Evolutionary conservation across 2,797 vertebrate genomes (phyloP).

Genomic region (Moxostoma hubbsi): DNA sequence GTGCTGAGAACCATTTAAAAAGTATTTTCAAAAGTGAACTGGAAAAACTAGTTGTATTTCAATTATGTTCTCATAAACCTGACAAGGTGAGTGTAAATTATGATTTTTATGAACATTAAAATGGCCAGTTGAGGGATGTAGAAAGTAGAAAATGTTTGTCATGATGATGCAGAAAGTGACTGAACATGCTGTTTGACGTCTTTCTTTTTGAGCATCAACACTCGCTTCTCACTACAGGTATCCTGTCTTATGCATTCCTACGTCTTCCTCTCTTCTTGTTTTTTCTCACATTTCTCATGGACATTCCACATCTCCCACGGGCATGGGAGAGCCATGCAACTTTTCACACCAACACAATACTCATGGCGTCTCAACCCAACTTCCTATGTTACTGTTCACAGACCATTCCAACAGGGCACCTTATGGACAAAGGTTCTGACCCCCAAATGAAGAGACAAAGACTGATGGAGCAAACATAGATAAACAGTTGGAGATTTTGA

Average conservation of each 20-base stretch:
- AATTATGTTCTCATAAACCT: not conserved
- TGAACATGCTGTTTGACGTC: constrained; percentile 22
- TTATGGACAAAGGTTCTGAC: constrained; percentile 31
- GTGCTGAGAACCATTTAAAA: too few relatives aligned
- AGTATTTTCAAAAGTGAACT: too few relatives aligned
- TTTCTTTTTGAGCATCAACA: constrained; percentile 70
- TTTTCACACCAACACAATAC: constrained; percentile 69
- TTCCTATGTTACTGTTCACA: constrained; percentile 32
- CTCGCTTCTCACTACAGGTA: constrained; percentile 62
- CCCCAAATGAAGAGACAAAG: constrained; percentile 29
- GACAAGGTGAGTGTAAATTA: constrained; percentile 8
- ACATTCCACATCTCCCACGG: constrained; percentile 61
- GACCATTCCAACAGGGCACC: constrained; percentile 24
- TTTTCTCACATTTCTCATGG: constrained; percentile 48
- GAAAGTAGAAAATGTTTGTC: constrained; percentile 34
- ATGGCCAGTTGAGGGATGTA: not conserved
- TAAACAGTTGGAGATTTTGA: not conserved
- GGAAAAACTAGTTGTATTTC: not conserved
- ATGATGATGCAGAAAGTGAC: not conserved
- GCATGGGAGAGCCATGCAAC: constrained; percentile 59
- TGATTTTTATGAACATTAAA: constrained; percentile 3
- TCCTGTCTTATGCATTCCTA: constrained; percentile 30
- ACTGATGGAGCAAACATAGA: not conserved
- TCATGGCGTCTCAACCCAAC: constrained; percentile 51
- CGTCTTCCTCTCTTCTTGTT: not conserved